Conservation (phyloP, 2,888 invertebrate genomes). For the Agriopis marginaria region DNA sequence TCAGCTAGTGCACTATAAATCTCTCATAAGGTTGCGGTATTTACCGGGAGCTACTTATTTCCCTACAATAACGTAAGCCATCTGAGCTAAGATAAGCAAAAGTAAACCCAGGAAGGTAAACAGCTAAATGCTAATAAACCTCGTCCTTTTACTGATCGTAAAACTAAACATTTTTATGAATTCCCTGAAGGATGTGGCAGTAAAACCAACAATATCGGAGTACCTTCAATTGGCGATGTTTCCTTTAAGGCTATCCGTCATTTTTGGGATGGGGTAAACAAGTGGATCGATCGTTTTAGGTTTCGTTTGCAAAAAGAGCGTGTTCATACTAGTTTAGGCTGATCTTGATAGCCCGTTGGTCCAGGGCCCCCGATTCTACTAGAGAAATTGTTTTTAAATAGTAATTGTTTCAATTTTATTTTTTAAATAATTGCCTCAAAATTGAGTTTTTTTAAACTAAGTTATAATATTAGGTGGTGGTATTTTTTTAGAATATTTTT, state of each 20-base stretch:
- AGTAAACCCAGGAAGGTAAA: slow-evolving; percentile 19
- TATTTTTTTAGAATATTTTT: no score
- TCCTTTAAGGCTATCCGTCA: slow-evolving; percentile 44
- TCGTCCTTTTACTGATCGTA: slow-evolving; percentile 31
- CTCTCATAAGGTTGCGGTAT: no score
- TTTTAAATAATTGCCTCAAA: no score
- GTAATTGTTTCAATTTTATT: no score
- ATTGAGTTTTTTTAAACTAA: no score
- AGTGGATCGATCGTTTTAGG: slow-evolving; percentile 10
- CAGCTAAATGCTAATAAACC: slow-evolving; percentile 15
- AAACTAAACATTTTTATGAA: slow-evolving; percentile 40
- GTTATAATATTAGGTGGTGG: no score
- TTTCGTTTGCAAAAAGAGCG: not conserved
- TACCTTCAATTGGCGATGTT: slow-evolving; percentile 32
- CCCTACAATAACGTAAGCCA: not conserved
- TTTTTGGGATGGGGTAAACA: slow-evolving; percentile 41
- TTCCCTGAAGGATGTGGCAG: slow-evolving; percentile 20
- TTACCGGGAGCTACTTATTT: not conserved
- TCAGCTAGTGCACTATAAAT: not conserved
- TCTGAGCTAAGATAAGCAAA: slow-evolving; percentile 11
- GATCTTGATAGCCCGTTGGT: no score
- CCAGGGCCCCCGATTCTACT: no score
- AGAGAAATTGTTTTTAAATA: no score
- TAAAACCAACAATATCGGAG: slow-evolving; percentile 34
- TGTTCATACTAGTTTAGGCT: not conserved